Evolutionary conservation across 2,888 invertebrate species (phyloP).

Genomic region (Abscondita cerata): DNA sequence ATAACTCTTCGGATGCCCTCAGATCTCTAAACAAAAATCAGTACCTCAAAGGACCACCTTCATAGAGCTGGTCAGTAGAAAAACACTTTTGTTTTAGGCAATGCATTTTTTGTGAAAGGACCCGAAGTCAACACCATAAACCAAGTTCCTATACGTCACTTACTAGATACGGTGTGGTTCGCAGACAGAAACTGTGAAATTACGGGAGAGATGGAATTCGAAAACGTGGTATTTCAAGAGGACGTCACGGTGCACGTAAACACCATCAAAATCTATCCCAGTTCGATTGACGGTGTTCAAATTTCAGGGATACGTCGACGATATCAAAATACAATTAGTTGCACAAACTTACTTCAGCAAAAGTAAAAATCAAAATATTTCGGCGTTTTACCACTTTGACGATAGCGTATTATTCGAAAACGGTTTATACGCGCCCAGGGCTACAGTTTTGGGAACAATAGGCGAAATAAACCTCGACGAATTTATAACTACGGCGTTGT

Average conservation of each 20-base stretch:
- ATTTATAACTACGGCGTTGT: slow-evolving; percentile 57
- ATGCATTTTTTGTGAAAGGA: slow-evolving; percentile 56
- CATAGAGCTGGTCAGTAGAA: too few species aligned
- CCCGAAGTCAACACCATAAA: slow-evolving; percentile 59
- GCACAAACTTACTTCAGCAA: slow-evolving; percentile 63
- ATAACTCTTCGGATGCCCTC: too few species aligned
- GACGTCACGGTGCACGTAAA: slow-evolving; percentile 51
- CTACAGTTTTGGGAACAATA: slow-evolving; percentile 52
- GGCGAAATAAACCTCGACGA: slow-evolving; percentile 56
- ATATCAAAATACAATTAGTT: slow-evolving; percentile 58
- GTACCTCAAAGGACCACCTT: too few species aligned
- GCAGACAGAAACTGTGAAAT: slow-evolving; percentile 52
- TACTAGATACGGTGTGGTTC: slow-evolving; percentile 61
- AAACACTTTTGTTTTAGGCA: slow-evolving; percentile 57
- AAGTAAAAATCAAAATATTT: slow-evolving; percentile 59
- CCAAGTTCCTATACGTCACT: slow-evolving; percentile 49
- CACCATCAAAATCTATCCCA: slow-evolving; percentile 4
- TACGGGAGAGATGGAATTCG: slow-evolving; percentile 48
- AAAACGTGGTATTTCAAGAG: slow-evolving; percentile 50
- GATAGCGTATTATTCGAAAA: slow-evolving; percentile 54
- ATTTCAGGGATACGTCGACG: slow-evolving; percentile 60
- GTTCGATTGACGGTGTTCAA: neutral
- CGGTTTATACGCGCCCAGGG: slow-evolving; percentile 50
- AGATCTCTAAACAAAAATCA: too few species aligned
- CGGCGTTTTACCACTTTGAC: slow-evolving; percentile 57